A percentile compares a stretch with the other conserved stretches of the same genome.
Evolutionary conservation across 2,797 vertebrate genomes (phyloP).

Genomic region (Neopelma chrysocephalum): DNA sequence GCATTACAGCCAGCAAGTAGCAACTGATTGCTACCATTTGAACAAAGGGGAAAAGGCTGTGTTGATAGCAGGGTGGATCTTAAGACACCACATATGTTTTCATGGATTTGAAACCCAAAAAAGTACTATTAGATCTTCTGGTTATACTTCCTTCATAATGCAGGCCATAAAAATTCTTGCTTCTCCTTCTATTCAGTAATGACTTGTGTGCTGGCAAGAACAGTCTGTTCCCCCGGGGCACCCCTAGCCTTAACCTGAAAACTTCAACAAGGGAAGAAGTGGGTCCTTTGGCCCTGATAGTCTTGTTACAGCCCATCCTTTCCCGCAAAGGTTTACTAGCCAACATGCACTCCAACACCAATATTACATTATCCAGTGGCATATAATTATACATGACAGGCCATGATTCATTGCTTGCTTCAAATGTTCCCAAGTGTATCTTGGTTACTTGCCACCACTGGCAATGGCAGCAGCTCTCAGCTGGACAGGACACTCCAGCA

Average conservation of each 20-base stretch:
- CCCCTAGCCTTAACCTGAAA: neutral
- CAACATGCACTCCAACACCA: neutral
- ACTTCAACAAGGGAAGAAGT: neutral
- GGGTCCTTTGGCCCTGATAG: neutral
- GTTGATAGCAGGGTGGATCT: neutral
- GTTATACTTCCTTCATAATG: neutral
- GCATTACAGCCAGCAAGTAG: slow-evolving; percentile 9
- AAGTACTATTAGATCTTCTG: neutral
- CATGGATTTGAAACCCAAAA: neutral
- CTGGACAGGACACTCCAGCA: neutral
- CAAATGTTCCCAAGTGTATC: neutral
- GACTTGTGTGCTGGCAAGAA: neutral
- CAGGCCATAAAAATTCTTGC: neutral
- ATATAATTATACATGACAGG: neutral
- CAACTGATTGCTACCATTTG: neutral
- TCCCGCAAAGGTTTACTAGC: neutral
- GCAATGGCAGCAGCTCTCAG: neutral
- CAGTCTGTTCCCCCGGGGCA: neutral
- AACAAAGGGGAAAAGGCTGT: neutral
- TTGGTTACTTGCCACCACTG: neutral
- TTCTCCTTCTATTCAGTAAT: neutral
- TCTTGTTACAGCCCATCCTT: neutral
- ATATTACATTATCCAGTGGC: neutral
- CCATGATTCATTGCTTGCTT: neutral
- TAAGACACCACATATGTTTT: neutral